These are phyloP conservation scores for Phylloscopus trochiloides DNA, from an alignment of 2,113 vertebrate genomes.

Conservation along the genomic window DNA sequence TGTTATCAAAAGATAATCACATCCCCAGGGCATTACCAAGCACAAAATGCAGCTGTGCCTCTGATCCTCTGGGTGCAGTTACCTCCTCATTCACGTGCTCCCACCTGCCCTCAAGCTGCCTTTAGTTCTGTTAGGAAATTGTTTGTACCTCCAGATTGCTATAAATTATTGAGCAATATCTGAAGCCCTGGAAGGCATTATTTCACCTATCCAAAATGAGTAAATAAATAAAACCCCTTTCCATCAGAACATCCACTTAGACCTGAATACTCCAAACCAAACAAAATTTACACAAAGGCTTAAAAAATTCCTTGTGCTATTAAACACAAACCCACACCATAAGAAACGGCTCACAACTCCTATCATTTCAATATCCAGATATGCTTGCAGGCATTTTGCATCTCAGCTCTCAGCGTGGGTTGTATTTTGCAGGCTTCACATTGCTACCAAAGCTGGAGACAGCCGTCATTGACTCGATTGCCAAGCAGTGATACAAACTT, in stretches of 20 bases:
- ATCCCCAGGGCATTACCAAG: not conserved
- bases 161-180: slow-evolving; percentile 14
- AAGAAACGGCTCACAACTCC: not conserved
- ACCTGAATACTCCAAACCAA: not conserved
- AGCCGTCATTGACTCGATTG: not conserved
- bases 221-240: not conserved
- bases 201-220: not conserved
- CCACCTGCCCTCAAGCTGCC: not conserved
- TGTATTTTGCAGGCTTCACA: not conserved
- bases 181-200: not conserved
- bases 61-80: slow-evolving; percentile 6
- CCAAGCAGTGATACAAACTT: not conserved
- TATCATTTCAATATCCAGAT: not conserved
- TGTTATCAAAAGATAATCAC: slow-evolving; percentile 5
- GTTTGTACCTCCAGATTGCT: not conserved
- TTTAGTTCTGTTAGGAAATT: not conserved
- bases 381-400: not conserved
- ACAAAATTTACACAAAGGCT: not conserved
- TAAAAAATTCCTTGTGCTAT: not conserved
- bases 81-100: not conserved
- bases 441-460: not conserved
- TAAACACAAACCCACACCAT: not conserved
- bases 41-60: slow-evolving; percentile 34
- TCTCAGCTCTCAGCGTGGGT: not conserved
- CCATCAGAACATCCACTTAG: not conserved